phyloP scores from a whole-genome alignment of 2,797 vertebrate genomes.

The Allobates femoralis region DNA sequence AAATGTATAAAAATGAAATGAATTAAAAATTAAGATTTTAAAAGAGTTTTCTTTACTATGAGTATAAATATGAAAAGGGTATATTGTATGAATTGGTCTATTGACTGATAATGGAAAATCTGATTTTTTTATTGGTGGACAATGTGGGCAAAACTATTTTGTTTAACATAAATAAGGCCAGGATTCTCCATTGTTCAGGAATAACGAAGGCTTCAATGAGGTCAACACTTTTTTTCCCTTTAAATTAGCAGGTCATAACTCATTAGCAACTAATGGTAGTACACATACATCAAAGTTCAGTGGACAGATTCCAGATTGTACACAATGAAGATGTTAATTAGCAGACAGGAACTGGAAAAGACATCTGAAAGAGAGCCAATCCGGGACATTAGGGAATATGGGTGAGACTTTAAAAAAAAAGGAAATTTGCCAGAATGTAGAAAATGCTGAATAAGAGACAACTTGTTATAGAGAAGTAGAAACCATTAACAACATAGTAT shows the following conservation, averaged over 20 bases:
- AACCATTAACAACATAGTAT: neutral
- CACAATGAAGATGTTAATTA: slow-evolving; percentile 40
- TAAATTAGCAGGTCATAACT: slow-evolving; percentile 10
- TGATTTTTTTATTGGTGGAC: no score
- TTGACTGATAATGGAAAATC: neutral
- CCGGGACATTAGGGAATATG: slow-evolving; percentile 36
- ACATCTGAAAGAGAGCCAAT: slow-evolving; percentile 34
- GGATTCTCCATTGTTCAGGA: neutral
- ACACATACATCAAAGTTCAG: slow-evolving; percentile 13
- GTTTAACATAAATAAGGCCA: no score
- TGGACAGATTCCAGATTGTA: slow-evolving; percentile 43
- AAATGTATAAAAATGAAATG: neutral
- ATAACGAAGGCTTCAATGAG: neutral
- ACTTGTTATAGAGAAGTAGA: neutral
- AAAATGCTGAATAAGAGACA: slow-evolving; percentile 15
- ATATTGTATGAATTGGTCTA: neutral
- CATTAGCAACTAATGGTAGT: slow-evolving; percentile 23
- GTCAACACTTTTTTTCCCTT: slow-evolving; percentile 5
- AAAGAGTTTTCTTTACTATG: no score
- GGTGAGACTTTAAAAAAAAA: neutral
- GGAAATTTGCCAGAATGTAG: slow-evolving; percentile 24
- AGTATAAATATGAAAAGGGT: neutral
- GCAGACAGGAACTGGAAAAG: slow-evolving; percentile 37
- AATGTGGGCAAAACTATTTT: no score
- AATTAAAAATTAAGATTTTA: no score